Conservation (phyloP, 1,140 invertebrate species). For the Eueides isabella region DNA sequence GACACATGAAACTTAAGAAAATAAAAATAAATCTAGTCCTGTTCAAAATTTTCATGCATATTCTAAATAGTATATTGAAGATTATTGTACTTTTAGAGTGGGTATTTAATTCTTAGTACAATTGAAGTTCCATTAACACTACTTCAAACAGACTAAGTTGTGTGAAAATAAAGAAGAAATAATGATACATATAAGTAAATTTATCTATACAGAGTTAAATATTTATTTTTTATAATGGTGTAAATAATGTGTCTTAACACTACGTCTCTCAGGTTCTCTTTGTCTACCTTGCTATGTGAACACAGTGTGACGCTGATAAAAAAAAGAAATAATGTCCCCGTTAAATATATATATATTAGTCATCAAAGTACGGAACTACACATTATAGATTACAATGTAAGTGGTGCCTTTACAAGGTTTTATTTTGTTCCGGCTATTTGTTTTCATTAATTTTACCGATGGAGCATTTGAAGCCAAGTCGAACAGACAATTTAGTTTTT, state of each 20-base stretch:
- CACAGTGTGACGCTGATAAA: too few species aligned
- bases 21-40: too few species aligned
- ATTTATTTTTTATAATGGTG: background rate
- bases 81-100: background rate
- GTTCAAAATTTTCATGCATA: too few species aligned
- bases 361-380: background rate
- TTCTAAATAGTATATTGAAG: background rate
- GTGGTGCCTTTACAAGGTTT: background rate
- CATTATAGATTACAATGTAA: constrained; percentile 1
- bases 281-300: too few species aligned
- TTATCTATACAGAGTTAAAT: background rate
- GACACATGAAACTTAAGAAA: too few species aligned
- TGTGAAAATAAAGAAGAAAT: background rate
- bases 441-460: background rate
- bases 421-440: background rate
- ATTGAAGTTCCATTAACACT: too few species aligned
- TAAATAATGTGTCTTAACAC: too few species aligned
- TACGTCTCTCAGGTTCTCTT: too few species aligned
- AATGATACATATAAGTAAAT: background rate
- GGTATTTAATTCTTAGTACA: background rate
- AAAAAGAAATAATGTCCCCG: too few species aligned
- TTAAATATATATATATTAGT: too few species aligned
- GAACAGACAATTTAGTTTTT: too few species aligned
- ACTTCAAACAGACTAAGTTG: background rate
- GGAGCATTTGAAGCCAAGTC: too few species aligned